Evolutionary conservation across 2,797 vertebrate genomes (phyloP).

Genomic region (Ceryle rudis): DNA sequence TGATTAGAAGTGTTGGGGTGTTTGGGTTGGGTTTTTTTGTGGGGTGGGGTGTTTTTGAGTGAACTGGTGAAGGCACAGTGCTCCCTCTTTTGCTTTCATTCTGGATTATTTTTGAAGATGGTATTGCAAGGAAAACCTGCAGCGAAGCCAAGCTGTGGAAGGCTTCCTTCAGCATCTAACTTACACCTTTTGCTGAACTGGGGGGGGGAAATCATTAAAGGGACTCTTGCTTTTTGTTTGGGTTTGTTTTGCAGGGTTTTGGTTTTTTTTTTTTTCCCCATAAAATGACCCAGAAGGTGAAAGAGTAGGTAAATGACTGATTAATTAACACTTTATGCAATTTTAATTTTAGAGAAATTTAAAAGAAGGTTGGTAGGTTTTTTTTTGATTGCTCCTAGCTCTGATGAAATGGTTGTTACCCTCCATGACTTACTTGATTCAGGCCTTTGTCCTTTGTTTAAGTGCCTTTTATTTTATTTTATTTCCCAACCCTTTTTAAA

Average conservation of each 20-base stretch:
- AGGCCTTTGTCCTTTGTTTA: conserved; percentile 84
- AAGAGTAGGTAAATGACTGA: conserved; percentile 68
- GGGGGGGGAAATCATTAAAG: conserved; percentile 12
- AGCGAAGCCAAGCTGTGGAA: conserved; percentile 64
- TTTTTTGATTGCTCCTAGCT: conserved; percentile 62
- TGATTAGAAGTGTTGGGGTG: conserved; percentile 56
- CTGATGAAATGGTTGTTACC: conserved; percentile 74
- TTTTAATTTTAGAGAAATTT: conserved; percentile 76
- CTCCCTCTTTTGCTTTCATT: conserved; percentile 41
- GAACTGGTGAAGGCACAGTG: conserved; percentile 66
- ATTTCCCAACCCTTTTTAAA: conserved; percentile 56
- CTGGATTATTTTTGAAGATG: conserved; percentile 34
- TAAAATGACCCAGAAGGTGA: conserved; percentile 68
- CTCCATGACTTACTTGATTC: conserved; percentile 77
- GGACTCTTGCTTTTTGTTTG: conserved; percentile 65
- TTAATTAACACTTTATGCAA: conserved; percentile 76
- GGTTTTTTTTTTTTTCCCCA: neutral
- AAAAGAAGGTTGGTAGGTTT: conserved; percentile 53
- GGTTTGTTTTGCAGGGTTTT: neutral
- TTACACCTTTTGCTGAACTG: neutral
- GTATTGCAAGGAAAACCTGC: conserved; percentile 62
- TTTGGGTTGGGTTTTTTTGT: neutral
- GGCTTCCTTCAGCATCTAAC: conserved; percentile 2
- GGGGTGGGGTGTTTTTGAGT: conserved; percentile 2
- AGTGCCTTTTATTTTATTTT: conserved; percentile 78